Conservation (phyloP, 2,888 invertebrate species). For the Schrankia costaestrigalis region DNA sequence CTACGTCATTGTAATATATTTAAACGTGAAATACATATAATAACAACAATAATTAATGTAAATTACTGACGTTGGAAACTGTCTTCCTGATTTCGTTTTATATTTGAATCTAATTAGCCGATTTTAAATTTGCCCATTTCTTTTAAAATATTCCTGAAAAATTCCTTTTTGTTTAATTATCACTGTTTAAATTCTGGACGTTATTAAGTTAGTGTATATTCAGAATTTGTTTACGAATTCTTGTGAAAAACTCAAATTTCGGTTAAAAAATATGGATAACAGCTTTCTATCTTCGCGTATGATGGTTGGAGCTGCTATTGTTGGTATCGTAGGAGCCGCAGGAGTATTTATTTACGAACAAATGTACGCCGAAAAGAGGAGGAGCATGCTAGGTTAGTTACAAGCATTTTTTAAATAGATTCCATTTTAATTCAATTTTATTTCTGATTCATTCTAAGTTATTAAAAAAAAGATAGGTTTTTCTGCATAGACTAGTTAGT, state of each 20-base stretch:
- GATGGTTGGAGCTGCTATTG: conserved; percentile 71
- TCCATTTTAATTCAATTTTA: neutral
- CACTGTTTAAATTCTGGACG: too few species aligned
- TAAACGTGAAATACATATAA: too few species aligned
- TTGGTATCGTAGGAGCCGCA: conserved; percentile 73
- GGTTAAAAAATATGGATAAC: conserved; percentile 23
- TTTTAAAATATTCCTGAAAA: too few species aligned
- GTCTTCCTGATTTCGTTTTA: conserved; percentile 5
- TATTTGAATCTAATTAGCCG: conserved; percentile 6
- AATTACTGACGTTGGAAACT: too few species aligned
- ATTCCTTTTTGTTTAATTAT: too few species aligned
- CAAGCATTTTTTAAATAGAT: neutral
- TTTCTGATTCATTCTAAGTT: neutral
- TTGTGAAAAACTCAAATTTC: too few species aligned
- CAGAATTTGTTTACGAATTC: conserved; percentile 2
- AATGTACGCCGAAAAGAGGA: conserved; percentile 68
- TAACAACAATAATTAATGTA: too few species aligned
- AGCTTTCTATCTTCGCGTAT: conserved; percentile 54
- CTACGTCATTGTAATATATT: too few species aligned
- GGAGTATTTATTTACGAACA: conserved; percentile 75
- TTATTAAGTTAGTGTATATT: conserved; percentile 5
- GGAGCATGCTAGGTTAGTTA: conserved; percentile 60
- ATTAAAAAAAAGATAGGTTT: too few species aligned
- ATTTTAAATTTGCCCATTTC: conserved; percentile 2
- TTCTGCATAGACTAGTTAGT: too few species aligned